Percentiles rank a stretch among this genome's conserved stretches.
Evolutionary conservation across 2,797 vertebrate genomes (phyloP).

Genomic region (Myotis daubentonii): DNA sequence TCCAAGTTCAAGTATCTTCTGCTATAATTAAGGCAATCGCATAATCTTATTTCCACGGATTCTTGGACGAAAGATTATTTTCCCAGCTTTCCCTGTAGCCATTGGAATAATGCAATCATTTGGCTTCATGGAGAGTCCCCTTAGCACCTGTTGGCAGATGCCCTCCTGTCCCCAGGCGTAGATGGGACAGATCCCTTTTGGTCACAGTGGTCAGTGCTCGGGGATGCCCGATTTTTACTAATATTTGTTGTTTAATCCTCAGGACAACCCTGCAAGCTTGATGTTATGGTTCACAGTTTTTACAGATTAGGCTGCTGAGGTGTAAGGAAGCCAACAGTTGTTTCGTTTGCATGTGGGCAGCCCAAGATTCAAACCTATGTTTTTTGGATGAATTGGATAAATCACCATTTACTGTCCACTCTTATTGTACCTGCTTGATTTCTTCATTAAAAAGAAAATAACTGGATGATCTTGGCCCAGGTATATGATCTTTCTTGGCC

Average conservation of each 20-base stretch:
- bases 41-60: background rate
- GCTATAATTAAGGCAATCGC: background rate
- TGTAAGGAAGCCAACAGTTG: background rate
- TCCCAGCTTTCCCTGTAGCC: background rate
- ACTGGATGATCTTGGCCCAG: background rate
- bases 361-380: background rate
- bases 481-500: background rate
- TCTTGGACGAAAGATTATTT: slow-evolving; percentile 1
- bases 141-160: background rate
- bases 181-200: background rate
- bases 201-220: background rate
- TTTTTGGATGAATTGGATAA: background rate
- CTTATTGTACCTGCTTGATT: background rate
- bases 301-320: background rate
- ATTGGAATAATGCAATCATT: background rate
- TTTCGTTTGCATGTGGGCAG: background rate
- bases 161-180: background rate
- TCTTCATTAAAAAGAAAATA: background rate
- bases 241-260: background rate
- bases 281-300: background rate
- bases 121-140: background rate
- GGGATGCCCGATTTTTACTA: background rate
- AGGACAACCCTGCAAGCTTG: background rate
- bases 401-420: background rate
- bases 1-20: background rate